Evolutionary conservation across 2,797 vertebrate species (phyloP).

Genomic region (Notolabrus celidotus): DNA sequence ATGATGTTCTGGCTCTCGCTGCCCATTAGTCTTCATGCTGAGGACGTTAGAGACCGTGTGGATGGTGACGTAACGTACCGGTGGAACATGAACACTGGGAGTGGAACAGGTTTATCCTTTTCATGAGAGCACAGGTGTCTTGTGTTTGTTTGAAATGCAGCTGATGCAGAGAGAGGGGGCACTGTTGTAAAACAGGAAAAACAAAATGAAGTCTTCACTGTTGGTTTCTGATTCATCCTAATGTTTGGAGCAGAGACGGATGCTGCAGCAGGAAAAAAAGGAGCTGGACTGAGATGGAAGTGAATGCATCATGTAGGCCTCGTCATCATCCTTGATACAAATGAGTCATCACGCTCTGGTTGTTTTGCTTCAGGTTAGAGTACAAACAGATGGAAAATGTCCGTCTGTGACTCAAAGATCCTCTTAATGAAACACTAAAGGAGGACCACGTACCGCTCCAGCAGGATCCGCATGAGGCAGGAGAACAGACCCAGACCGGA

Average conservation of each 20-base stretch:
- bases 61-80: too few species aligned
- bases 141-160: too few species aligned
- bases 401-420: conserved; percentile 9
- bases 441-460: neutral
- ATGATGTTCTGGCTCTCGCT: too few species aligned
- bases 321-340: neutral
- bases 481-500: conserved; percentile 1
- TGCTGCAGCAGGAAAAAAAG: neutral
- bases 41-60: too few species aligned
- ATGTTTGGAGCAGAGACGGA: neutral
- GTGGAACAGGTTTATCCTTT: too few species aligned
- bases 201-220: neutral
- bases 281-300: neutral
- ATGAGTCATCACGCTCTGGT: neutral
- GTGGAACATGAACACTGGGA: too few species aligned
- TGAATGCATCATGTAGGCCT: neutral
- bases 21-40: too few species aligned
- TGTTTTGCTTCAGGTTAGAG: conserved; percentile 3
- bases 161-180: too few species aligned
- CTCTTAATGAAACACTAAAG: neutral
- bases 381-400: conserved; percentile 1
- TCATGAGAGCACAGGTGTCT: too few species aligned
- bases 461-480: conserved; percentile 15
- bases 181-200: neutral
- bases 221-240: neutral